phyloP scores from a whole-genome alignment of 1,140 invertebrate species.

The Cherax destructor region DNA sequence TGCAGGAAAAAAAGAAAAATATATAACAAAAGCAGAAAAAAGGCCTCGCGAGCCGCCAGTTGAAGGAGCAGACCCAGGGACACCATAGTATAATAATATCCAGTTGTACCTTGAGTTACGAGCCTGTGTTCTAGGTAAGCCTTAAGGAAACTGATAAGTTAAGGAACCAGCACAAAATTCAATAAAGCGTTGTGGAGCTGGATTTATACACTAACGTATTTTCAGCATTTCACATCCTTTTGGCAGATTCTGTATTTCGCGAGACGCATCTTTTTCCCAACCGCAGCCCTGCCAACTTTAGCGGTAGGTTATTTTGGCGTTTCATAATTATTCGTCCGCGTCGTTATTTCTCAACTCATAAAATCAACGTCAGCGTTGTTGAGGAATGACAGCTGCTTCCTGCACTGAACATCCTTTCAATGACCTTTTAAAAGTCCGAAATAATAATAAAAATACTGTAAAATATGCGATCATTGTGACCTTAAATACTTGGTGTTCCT shows the following conservation, averaged over 20 bases:
- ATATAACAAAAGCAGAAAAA: conserved; percentile 3
- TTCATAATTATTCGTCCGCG: conserved; percentile 60
- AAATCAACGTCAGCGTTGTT: neutral
- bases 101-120: neutral
- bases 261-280: conserved; percentile 64
- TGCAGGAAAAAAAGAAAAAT: conserved; percentile 17
- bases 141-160: conserved; percentile 28
- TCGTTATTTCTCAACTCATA: neutral
- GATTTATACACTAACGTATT: conserved; percentile 70
- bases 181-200: conserved; percentile 63
- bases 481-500: conserved; percentile 68
- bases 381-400: neutral
- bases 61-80: neutral
- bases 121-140: neutral
- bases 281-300: conserved; percentile 39
- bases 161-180: conserved; percentile 62
- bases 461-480: conserved; percentile 65
- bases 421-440: conserved; percentile 13
- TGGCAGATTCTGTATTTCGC: conserved; percentile 69
- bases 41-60: conserved; percentile 1
- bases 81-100: neutral
- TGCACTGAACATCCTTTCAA: neutral
- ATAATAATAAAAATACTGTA: conserved; percentile 57
- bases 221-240: conserved; percentile 68
- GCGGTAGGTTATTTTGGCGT: conserved; percentile 52